Conservation (phyloP, 2,113 vertebrate genomes). For the Corapipo altera region DNA sequence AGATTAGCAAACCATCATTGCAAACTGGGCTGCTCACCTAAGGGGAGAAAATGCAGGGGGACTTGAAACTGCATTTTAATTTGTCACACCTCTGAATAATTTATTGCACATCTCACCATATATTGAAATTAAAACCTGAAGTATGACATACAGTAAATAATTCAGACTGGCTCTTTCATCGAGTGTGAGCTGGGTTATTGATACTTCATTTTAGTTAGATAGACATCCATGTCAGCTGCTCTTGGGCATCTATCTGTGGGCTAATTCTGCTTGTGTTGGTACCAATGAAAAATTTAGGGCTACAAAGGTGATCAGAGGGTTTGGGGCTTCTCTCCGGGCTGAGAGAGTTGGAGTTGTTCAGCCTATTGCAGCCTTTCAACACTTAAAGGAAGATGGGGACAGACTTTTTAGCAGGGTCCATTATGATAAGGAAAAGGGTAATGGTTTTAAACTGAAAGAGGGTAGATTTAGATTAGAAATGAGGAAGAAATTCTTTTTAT, state of each 20-base stretch:
- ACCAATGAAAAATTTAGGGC: background rate
- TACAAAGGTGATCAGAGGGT: background rate
- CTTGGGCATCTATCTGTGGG: background rate
- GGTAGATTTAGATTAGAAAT: background rate
- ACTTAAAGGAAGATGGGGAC: background rate
- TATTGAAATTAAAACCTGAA: conserved; percentile 68
- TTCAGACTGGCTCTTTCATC: conserved; percentile 75
- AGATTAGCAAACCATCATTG: background rate
- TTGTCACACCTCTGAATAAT: conserved; percentile 45
- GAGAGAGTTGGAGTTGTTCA: background rate
- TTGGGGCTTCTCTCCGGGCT: background rate
- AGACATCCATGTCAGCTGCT: background rate
- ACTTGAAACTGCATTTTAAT: conserved; percentile 38
- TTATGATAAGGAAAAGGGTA: background rate
- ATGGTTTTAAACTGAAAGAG: background rate
- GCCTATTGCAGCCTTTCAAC: background rate
- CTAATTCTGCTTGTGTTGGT: background rate
- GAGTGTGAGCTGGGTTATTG: conserved; percentile 68
- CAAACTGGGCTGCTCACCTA: background rate
- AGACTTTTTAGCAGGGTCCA: background rate
- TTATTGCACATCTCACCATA: conserved; percentile 39
- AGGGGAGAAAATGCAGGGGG: background rate
- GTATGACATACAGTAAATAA: conserved; percentile 80
- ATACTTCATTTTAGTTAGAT: conserved; percentile 67
- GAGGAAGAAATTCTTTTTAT: background rate